These are phyloP conservation scores for Halisarca cf. caerulea DNA, from an alignment of 37 sponge, comb jelly and placozoan genomes.

Conservation along the genomic window DNA sequence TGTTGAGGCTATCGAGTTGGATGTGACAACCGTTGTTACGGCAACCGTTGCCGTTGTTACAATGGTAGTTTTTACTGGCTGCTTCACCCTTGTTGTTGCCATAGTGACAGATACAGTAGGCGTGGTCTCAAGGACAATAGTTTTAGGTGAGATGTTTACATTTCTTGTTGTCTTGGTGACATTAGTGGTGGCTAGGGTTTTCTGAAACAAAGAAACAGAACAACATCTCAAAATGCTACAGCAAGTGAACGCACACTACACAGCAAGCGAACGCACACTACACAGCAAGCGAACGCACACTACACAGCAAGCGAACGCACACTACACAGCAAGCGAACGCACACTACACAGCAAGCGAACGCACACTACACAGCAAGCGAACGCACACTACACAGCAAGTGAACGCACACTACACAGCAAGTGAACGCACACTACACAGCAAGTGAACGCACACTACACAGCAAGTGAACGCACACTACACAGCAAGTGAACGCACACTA, in stretches of 20 bases:
- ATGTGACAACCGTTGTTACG: neutral
- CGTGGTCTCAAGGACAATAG: neutral
- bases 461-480: no score
- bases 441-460: no score
- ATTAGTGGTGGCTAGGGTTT: neutral
- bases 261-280: neutral
- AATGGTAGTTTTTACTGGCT: neutral
- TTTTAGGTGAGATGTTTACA: neutral
- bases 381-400: no score
- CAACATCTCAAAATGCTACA: no score
- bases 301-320: neutral
- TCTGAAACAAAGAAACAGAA: neutral
- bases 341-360: neutral
- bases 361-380: no score
- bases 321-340: neutral
- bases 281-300: neutral
- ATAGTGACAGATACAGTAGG: neutral
- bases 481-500: no score
- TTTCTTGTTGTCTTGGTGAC: constrained; percentile 2
- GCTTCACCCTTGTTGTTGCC: neutral
- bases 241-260: no score
- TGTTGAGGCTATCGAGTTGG: constrained; percentile 1
- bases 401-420: no score
- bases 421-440: no score
- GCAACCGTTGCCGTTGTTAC: neutral